Conservation (phyloP, 2,797 vertebrate species). For the Bucorvus abyssinicus region DNA sequence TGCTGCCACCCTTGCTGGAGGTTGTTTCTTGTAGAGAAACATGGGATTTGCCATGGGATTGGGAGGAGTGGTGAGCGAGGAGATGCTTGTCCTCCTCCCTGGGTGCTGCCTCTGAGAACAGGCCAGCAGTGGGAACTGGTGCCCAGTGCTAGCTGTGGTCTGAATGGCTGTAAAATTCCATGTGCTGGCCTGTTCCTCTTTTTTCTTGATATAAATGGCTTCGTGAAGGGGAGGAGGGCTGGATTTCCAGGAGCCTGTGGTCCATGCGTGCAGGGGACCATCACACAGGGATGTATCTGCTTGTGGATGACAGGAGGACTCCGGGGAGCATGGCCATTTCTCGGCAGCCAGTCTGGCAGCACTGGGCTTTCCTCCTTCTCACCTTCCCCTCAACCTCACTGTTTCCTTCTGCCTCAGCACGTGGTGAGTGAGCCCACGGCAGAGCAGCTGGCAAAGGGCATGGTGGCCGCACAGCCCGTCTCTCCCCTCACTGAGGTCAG, state of each 20-base stretch:
- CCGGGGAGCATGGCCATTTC: accelerated
- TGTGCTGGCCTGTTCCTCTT: neutral
- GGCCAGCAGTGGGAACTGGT: accelerated
- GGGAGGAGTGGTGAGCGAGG: neutral
- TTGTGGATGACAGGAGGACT: neutral
- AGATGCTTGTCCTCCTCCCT: neutral
- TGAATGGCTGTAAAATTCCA: neutral
- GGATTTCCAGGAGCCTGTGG: neutral
- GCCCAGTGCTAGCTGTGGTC: neutral
- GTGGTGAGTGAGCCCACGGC: neutral
- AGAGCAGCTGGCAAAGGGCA: neutral
- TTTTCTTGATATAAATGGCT: neutral
- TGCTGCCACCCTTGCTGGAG: neutral
- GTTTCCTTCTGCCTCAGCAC: neutral
- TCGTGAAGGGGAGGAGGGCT: neutral
- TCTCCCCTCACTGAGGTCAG: neutral
- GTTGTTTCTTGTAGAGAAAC: neutral
- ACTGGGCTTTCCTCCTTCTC: neutral
- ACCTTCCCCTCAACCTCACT: neutral
- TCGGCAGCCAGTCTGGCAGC: accelerated
- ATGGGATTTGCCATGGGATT: neutral
- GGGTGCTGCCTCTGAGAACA: neutral
- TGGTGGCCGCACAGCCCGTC: neutral
- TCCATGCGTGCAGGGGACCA: accelerated
- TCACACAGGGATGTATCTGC: neutral